Percentiles rank a stretch among this genome's conserved stretches.
phyloP scores from a whole-genome alignment of 1,140 invertebrate species.

The Popillia japonica region DNA sequence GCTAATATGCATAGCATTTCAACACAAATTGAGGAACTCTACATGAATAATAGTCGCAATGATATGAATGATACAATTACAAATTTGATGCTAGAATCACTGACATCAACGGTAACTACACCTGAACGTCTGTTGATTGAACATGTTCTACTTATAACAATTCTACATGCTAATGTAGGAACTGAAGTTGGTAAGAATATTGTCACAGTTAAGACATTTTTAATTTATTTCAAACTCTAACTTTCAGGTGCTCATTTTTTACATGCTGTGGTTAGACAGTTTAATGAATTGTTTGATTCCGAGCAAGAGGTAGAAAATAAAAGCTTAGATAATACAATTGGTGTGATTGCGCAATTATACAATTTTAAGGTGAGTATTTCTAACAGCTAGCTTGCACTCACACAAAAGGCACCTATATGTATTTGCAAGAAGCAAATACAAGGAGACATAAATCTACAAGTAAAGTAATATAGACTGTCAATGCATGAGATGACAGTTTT shows the following conservation, averaged over 20 bases:
- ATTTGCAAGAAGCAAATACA: too few species aligned
- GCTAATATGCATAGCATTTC: conserved; percentile 87
- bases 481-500: too few species aligned
- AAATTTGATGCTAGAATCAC: conserved; percentile 72
- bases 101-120: conserved; percentile 69
- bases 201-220: conserved; percentile 26
- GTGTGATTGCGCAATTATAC: conserved; percentile 84
- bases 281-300: conserved; percentile 68
- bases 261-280: conserved; percentile 72
- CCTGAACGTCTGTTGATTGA: conserved; percentile 86
- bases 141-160: conserved; percentile 81
- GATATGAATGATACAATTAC: conserved; percentile 83
- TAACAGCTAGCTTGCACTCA: too few species aligned
- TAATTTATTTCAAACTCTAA: background rate
- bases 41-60: conserved; percentile 78
- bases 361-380: conserved; percentile 82
- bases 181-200: conserved; percentile 81
- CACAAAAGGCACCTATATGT: too few species aligned
- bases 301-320: conserved; percentile 75
- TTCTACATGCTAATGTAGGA: conserved; percentile 90
- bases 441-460: too few species aligned
- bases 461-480: too few species aligned
- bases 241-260: conserved; percentile 78
- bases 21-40: conserved; percentile 75
- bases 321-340: conserved; percentile 83